Evolutionary conservation across 2,113 vertebrate species (phyloP).

Genomic region (Pampusana beccarii): DNA sequence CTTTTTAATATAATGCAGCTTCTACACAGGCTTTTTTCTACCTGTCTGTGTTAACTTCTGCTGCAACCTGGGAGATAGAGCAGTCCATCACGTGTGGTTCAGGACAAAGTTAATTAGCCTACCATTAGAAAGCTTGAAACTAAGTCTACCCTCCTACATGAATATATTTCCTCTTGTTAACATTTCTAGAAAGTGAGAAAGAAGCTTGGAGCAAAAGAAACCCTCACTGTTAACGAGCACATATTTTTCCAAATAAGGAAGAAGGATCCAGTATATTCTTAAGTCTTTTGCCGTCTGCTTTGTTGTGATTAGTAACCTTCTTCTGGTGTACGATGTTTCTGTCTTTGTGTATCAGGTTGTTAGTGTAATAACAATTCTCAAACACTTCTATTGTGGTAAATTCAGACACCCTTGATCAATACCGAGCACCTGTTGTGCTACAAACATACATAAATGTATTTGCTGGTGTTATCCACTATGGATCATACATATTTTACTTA

Average conservation of each 20-base stretch:
- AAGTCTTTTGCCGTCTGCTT: background rate
- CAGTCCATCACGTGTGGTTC: background rate
- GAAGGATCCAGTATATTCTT: background rate
- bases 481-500: background rate
- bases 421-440: background rate
- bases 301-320: background rate
- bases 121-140: background rate
- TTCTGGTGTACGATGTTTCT: background rate
- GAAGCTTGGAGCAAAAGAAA: background rate
- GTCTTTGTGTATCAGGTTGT: background rate
- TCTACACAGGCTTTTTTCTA: background rate
- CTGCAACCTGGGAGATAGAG: background rate
- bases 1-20: background rate
- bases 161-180: background rate
- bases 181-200: background rate
- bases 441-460: background rate
- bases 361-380: background rate
- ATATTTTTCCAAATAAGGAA: background rate
- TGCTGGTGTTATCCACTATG: background rate
- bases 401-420: background rate
- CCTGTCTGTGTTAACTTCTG: background rate
- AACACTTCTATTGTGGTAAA: background rate
- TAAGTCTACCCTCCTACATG: background rate
- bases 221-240: background rate
- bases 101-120: background rate